Evolutionary conservation across 2,888 invertebrate genomes (phyloP).

Genomic region (Germaria angustata): DNA sequence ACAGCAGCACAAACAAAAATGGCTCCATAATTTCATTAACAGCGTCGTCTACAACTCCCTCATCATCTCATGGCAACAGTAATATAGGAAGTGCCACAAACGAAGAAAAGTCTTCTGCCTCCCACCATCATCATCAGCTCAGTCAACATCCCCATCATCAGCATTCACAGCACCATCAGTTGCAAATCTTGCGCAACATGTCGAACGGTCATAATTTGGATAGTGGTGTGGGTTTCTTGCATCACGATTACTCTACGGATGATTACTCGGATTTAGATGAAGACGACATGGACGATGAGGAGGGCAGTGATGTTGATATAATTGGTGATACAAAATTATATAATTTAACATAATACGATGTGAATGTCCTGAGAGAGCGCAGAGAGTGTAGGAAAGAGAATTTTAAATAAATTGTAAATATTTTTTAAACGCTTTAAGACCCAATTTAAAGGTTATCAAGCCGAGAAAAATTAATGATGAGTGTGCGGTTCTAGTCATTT

Average conservation of each 20-base stretch:
- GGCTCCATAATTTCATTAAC: slow-evolving; percentile 60
- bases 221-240: slow-evolving; percentile 66
- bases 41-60: slow-evolving; percentile 50
- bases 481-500: slow-evolving; percentile 68
- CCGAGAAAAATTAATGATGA: slow-evolving; percentile 39
- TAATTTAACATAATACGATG: slow-evolving; percentile 76
- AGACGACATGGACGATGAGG: slow-evolving; percentile 75
- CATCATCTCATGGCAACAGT: slow-evolving; percentile 69
- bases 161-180: slow-evolving; percentile 56
- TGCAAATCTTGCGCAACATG: slow-evolving; percentile 73
- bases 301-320: slow-evolving; percentile 80
- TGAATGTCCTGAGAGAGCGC: not conserved
- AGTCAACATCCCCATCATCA: slow-evolving; percentile 50
- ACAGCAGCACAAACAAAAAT: slow-evolving; percentile 47
- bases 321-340: slow-evolving; percentile 79
- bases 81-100: slow-evolving; percentile 50
- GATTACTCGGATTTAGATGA: slow-evolving; percentile 78
- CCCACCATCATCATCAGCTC: slow-evolving; percentile 19
- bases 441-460: not conserved
- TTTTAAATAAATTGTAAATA: slow-evolving; percentile 55
- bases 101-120: slow-evolving; percentile 40
- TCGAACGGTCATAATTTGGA: slow-evolving; percentile 70
- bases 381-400: not conserved
- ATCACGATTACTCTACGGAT: slow-evolving; percentile 78
- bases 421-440: not conserved